Conservation (phyloP, 2,797 vertebrate genomes). For the Channa striata region DNA sequence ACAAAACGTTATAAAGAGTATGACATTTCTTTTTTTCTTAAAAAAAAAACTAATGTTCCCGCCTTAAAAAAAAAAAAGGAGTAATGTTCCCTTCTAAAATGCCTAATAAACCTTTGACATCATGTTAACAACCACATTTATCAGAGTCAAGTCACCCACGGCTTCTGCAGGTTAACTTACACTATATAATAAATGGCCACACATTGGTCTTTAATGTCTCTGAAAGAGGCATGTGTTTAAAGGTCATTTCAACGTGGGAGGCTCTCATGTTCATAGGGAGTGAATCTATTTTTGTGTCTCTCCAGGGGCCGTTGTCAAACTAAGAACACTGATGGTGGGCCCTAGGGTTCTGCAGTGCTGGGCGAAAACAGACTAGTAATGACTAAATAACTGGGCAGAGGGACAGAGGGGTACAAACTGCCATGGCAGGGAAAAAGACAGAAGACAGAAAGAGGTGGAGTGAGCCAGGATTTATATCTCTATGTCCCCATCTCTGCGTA, state of each 20-base stretch:
- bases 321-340: conserved; percentile 30
- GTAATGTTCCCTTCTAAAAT: too few species aligned
- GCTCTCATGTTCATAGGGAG: conserved; percentile 26
- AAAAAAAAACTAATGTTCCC: too few species aligned
- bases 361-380: conserved; percentile 22
- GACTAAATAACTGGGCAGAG: conserved; percentile 18
- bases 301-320: conserved; percentile 15
- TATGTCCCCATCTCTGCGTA: too few species aligned
- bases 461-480: neutral
- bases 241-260: conserved; percentile 33
- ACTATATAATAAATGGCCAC: neutral
- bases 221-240: neutral
- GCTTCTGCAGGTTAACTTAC: neutral
- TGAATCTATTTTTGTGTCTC: conserved; percentile 13
- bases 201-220: neutral
- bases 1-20: too few species aligned
- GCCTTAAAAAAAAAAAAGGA: too few species aligned
- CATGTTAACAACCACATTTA: neutral
- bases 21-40: too few species aligned
- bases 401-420: neutral
- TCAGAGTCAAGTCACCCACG: conserved; percentile 1
- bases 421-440: conserved; percentile 14
- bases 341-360: conserved; percentile 8
- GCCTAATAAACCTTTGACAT: neutral
- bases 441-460: neutral